Conservation (phyloP, 2,113 vertebrate genomes). For the Alligator sinensis region DNA sequence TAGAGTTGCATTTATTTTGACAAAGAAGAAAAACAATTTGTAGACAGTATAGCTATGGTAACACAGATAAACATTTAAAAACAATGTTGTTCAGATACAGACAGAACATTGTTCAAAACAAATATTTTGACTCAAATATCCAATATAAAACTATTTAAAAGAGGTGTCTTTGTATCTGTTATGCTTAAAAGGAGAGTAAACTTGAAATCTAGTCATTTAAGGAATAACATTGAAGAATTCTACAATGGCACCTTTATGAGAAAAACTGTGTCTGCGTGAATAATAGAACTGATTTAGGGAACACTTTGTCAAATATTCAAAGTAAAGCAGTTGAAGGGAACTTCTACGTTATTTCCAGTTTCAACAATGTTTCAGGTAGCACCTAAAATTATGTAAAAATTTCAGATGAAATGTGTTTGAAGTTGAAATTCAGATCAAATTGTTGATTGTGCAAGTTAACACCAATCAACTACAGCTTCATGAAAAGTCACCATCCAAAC, state of each 20-base stretch:
- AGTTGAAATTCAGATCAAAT: neutral
- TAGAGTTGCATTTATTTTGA: too few species aligned
- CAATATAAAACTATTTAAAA: neutral
- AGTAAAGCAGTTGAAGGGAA: neutral
- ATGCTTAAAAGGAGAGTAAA: neutral
- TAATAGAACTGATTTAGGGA: neutral
- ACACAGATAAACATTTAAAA: neutral
- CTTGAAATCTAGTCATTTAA: neutral
- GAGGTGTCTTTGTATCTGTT: neutral
- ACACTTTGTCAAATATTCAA: neutral
- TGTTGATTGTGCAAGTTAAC: neutral
- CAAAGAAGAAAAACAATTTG: neutral
- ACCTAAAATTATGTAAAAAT: neutral
- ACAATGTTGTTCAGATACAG: neutral
- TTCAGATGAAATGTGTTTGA: neutral
- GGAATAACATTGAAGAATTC: neutral
- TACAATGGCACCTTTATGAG: too few species aligned
- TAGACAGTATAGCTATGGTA: too few species aligned
- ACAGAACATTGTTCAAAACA: neutral
- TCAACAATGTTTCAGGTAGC: neutral
- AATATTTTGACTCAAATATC: neutral
- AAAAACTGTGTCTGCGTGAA: neutral
- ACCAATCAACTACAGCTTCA: accelerated
- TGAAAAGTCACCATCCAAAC: neutral
- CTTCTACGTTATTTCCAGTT: neutral